Evolutionary conservation across 2,797 vertebrate genomes (phyloP).

Genomic region (Prunella strophiata): DNA sequence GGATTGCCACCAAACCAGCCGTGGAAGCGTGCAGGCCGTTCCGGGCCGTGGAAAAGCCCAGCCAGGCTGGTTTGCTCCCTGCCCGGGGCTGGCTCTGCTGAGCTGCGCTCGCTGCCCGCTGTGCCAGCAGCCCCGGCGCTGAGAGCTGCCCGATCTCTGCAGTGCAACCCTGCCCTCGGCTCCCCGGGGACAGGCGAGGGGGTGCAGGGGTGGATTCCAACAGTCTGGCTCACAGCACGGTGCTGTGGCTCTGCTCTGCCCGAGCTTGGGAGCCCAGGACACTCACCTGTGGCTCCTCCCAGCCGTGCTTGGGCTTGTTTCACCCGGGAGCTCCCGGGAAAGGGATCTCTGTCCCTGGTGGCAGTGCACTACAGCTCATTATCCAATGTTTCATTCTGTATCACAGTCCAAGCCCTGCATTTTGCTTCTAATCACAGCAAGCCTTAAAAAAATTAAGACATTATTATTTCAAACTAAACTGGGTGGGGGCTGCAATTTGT

Average conservation of each 20-base stretch:
- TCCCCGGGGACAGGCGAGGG: not conserved
- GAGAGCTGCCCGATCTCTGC: not conserved
- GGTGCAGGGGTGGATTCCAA: rapidly evolving
- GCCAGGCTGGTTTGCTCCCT: not conserved
- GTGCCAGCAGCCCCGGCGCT: not conserved
- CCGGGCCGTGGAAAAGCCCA: not conserved
- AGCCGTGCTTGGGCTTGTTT: not conserved
- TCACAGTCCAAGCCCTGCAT: not conserved
- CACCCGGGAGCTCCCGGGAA: not conserved
- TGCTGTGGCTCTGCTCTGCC: not conserved
- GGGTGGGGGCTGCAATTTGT: not conserved
- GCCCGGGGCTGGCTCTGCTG: not conserved
- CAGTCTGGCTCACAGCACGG: not conserved
- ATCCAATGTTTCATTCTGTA: not conserved
- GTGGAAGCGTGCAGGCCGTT: not conserved
- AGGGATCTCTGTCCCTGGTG: not conserved
- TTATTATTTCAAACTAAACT: not conserved
- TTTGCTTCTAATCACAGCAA: not conserved
- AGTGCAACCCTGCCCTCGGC: not conserved
- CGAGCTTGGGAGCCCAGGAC: not conserved
- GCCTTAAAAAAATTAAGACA: not conserved
- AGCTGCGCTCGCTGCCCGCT: not conserved
- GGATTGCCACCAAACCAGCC: not conserved
- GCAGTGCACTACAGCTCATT: not conserved
- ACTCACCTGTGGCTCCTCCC: not conserved